Base-by-base conservation (phyloP, 1,140 invertebrate genomes). In the Cryptotermes secundus region DNA sequence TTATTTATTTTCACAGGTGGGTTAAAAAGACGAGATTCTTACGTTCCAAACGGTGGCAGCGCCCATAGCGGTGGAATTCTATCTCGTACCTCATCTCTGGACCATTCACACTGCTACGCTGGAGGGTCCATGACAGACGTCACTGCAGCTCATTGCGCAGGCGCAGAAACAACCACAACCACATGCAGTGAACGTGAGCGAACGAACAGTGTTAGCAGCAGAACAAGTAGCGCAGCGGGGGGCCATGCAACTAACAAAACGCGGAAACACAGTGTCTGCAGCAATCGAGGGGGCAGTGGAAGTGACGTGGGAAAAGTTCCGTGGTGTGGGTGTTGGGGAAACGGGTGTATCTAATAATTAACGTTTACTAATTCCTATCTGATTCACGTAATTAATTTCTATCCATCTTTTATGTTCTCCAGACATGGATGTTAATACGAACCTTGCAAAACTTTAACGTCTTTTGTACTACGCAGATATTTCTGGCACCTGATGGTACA, bases 261-360 rank as follows among this genome's bases (percentile, higher is more conserved):
- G 42, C 1, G 93, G 93, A 2, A 90, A 89, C 59, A 72, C 26
- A 72, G 59, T n/a, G 59, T n/a, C 3, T 72, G 59, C 59, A 72
- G 0, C 93, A 93, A 79, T 92, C 92, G 35, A 90, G 80, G 87
- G 86, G 16, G 82, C 86, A 31, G 26, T n/a, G n/a, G 0, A n/a
- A 72, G 59, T 31, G 59, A 72, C 26, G 14, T n/a, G 0, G 59
- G 59, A 49, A 96, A 93, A 88, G 94, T 96, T 86, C 96, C 96
- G 0, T 97, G 96, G 96, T 96, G 95, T 87, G 96, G 95, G 0
- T 96, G 96, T 87, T 96, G 96, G 95, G 96, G 96, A 22, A 96
- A 96, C 86, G 95, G 95, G 7, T 97, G 96, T 89, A 90, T 96
- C 83, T 96, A 85, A 83, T 34, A 80, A 49, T 14, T 49, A 49